Evolutionary conservation across 2,888 invertebrate genomes (phyloP).

Genomic region (Lamellibrachia columna): DNA sequence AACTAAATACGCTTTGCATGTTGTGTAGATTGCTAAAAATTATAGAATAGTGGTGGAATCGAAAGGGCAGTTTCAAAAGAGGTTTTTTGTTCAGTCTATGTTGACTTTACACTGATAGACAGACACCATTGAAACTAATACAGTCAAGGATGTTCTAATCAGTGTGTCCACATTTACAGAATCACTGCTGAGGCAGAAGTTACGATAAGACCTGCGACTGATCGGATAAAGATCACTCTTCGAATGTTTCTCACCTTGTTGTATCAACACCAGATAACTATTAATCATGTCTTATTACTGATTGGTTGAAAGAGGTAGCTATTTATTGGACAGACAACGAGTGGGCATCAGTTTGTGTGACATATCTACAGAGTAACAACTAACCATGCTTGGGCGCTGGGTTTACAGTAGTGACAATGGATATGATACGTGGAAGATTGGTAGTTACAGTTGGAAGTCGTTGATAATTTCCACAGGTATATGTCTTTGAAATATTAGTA

Average conservation of each 20-base stretch:
- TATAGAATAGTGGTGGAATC: neutral
- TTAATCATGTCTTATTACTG: neutral
- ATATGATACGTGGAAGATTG: constrained; percentile 5
- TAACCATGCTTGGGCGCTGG: constrained; percentile 3
- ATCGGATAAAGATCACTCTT: neutral
- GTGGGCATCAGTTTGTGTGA: neutral
- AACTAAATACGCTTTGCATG: neutral
- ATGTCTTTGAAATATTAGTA: neutral
- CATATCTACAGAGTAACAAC: neutral
- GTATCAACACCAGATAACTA: neutral
- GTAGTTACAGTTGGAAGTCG: neutral
- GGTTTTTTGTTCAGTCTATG: neutral
- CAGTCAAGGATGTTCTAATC: neutral
- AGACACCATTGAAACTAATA: neutral
- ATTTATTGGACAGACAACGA: neutral
- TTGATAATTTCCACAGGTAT: neutral
- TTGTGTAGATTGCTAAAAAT: neutral
- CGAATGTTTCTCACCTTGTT: neutral
- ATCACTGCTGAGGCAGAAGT: neutral
- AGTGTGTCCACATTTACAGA: neutral
- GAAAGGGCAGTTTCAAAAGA: neutral
- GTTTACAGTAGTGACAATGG: neutral
- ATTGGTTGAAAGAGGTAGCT: neutral
- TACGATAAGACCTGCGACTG: neutral
- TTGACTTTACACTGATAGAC: neutral